Percentiles rank a stretch among this genome's conserved stretches.
phyloP scores from a whole-genome alignment of 2,113 vertebrate species.

The Sylvilagus bachmani region DNA sequence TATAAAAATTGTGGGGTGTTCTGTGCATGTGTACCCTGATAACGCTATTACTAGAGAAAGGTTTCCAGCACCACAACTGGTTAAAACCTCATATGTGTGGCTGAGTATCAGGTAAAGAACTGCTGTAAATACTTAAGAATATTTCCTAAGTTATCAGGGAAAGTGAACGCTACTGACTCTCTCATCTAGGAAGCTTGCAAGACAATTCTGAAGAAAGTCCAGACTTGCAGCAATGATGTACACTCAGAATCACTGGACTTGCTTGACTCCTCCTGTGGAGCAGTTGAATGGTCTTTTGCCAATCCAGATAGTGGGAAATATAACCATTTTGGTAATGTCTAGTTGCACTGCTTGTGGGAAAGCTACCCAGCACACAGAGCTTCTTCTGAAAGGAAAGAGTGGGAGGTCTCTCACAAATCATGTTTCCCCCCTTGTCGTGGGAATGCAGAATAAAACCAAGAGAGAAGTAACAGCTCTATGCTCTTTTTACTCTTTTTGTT shows the following conservation, averaged over 20 bases:
- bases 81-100: neutral
- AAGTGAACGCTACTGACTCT: neutral
- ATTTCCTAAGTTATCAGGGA: neutral
- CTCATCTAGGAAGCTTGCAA: neutral
- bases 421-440: neutral
- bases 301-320: neutral
- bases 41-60: neutral
- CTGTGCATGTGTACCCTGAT: neutral
- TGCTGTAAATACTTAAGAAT: neutral
- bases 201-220: neutral
- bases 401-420: neutral
- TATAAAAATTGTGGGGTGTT: no score
- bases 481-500: neutral
- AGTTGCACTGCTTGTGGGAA: conserved; percentile 15
- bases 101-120: neutral
- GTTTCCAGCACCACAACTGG: neutral
- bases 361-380: neutral
- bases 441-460: neutral
- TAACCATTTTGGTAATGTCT: neutral
- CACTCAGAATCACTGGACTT: neutral
- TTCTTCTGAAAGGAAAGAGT: neutral
- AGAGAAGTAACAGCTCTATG: neutral
- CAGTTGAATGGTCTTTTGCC: neutral
- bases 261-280: neutral
- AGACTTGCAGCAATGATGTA: neutral